Percentiles rank a stretch among this genome's conserved stretches.
Evolutionary conservation across 2,113 vertebrate species (phyloP).

Genomic region (Stictonetta naevosa): DNA sequence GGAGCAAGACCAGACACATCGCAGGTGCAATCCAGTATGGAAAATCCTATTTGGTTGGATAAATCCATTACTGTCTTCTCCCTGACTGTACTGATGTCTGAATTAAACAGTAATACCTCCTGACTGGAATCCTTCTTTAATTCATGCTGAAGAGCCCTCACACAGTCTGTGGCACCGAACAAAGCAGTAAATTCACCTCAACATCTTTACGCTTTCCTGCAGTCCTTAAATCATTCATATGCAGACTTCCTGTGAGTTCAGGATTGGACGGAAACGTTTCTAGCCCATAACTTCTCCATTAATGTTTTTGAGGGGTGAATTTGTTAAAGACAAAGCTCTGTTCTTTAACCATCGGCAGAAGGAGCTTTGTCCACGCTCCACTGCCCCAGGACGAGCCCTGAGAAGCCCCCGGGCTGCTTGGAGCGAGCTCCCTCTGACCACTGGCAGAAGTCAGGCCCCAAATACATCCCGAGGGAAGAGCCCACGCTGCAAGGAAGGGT

Average conservation of each 20-base stretch:
- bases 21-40: not conserved
- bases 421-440: not conserved
- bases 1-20: not conserved
- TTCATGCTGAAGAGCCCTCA: conserved; percentile 41
- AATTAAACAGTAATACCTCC: conserved; percentile 41
- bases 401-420: not conserved
- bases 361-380: not conserved
- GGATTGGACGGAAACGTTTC: not conserved
- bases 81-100: not conserved
- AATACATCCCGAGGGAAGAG: not conserved
- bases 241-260: conserved; percentile 8
- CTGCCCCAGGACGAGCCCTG: not conserved
- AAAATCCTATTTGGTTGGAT: conserved; percentile 7
- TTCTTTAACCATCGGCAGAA: not conserved
- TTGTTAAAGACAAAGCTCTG: not conserved
- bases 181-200: conserved; percentile 59
- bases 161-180: conserved; percentile 17
- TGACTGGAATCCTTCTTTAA: conserved; percentile 31
- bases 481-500: not conserved
- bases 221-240: conserved; percentile 61
- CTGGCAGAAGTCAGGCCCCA: not conserved
- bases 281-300: conserved; percentile 30
- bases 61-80: conserved; percentile 2
- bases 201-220: conserved; percentile 26
- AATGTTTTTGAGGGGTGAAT: not conserved